phyloP scores from a whole-genome alignment of 2,797 vertebrate species.

The Syngnathus rostellatus region DNA sequence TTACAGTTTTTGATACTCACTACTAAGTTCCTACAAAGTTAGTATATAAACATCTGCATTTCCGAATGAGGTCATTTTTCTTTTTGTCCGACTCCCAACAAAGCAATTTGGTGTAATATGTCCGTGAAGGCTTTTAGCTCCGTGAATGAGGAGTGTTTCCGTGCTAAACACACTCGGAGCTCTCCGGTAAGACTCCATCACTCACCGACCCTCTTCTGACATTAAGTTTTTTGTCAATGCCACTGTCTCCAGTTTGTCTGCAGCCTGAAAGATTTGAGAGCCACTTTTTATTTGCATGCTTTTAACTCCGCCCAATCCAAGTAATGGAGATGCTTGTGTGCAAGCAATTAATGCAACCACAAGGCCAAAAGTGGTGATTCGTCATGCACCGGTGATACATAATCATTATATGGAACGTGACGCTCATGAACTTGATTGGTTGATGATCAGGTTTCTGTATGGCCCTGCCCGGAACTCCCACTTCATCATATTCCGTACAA shows the following conservation, averaged over 20 bases:
- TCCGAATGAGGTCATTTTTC: constrained; percentile 46
- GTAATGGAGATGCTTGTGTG: constrained; percentile 74
- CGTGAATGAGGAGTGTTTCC: not conserved
- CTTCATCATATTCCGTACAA: constrained; percentile 22
- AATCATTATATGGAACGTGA: constrained; percentile 72
- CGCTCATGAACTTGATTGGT: constrained; percentile 47
- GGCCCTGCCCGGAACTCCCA: constrained; percentile 29
- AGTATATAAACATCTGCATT: not conserved
- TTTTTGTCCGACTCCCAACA: constrained; percentile 1
- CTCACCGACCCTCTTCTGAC: constrained; percentile 66
- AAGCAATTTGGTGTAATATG: not conserved
- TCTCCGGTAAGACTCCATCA: constrained; percentile 40
- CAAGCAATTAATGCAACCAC: constrained; percentile 76
- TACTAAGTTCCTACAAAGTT: not conserved
- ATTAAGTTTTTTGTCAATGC: constrained; percentile 76
- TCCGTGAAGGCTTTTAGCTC: not conserved
- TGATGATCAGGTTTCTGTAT: constrained; percentile 44
- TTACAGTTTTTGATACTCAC: too few species aligned
- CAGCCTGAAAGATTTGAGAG: constrained; percentile 71
- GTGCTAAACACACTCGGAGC: not conserved
- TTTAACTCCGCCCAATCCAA: constrained; percentile 68
- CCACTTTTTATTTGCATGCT: constrained; percentile 73
- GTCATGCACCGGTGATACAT: constrained; percentile 71
- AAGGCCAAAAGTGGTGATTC: constrained; percentile 79
- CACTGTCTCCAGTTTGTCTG: constrained; percentile 77